A percentile compares a stretch with the other conserved stretches of the same genome.
Evolutionary conservation across 2,113 vertebrate species (phyloP).

Genomic region (Loxodonta africana): DNA sequence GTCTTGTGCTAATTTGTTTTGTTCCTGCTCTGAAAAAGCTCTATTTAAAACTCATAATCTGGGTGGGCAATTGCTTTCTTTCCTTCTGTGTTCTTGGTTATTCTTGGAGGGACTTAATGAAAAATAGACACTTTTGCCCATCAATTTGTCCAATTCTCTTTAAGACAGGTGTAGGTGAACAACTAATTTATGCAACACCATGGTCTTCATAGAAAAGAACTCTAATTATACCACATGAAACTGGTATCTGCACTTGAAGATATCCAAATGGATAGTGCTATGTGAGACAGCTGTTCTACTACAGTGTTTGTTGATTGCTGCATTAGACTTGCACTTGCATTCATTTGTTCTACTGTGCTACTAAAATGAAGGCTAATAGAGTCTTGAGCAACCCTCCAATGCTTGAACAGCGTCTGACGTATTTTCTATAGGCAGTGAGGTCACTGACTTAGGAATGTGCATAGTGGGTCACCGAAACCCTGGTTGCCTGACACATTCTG

Average conservation of each 20-base stretch:
- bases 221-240: background rate
- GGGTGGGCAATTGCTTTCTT: slow-evolving; percentile 66
- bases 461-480: background rate
- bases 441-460: slow-evolving; percentile 16
- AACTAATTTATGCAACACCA: slow-evolving; percentile 53
- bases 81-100: slow-evolving; percentile 58
- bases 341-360: background rate
- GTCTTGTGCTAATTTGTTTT: slow-evolving; percentile 69
- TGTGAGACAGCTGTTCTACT: slow-evolving; percentile 2
- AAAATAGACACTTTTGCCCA: slow-evolving; percentile 22
- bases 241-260: slow-evolving; percentile 22
- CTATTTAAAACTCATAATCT: slow-evolving; percentile 71
- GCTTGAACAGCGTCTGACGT: background rate
- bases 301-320: background rate
- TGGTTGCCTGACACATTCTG: background rate
- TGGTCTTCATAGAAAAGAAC: slow-evolving; percentile 11
- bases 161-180: background rate
- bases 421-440: background rate
- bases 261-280: slow-evolving; percentile 1
- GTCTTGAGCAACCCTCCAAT: background rate
- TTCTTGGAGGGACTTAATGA: background rate
- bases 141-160: slow-evolving; percentile 44
- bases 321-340: slow-evolving; percentile 5
- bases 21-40: slow-evolving; percentile 51
- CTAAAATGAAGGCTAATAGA: background rate